Evolutionary conservation across 2,113 vertebrate species (phyloP).

Genomic region (Semnornis frantzii): DNA sequence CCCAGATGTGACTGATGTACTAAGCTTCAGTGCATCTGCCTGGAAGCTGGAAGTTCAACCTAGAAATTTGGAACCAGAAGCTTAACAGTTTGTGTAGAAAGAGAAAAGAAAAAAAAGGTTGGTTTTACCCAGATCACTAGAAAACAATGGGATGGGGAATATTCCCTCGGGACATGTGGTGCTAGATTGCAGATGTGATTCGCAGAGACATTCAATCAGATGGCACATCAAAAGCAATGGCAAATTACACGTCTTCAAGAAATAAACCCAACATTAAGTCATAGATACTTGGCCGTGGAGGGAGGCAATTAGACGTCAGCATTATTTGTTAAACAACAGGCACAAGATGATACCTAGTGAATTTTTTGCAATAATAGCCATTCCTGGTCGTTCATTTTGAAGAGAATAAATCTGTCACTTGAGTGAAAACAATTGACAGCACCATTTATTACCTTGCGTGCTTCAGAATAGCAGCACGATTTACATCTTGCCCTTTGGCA

Average conservation of each 20-base stretch:
- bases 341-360: constrained; percentile 35
- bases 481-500: constrained; percentile 71
- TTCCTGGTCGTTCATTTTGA: constrained; percentile 40
- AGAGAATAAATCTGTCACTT: constrained; percentile 71
- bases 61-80: not conserved
- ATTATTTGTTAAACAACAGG: constrained; percentile 64
- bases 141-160: not conserved
- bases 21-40: not conserved
- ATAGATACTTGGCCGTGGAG: not conserved
- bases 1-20: not conserved
- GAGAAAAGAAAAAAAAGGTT: not conserved
- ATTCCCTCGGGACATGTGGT: not conserved
- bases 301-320: constrained; percentile 36
- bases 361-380: constrained; percentile 61
- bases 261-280: not conserved
- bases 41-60: not conserved
- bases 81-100: not conserved
- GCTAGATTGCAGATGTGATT: constrained; percentile 33
- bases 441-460: constrained; percentile 71
- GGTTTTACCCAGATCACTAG: not conserved
- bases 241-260: constrained; percentile 33
- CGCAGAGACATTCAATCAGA: constrained; percentile 48
- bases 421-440: constrained; percentile 73
- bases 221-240: constrained; percentile 48
- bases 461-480: constrained; percentile 69